These are phyloP conservation scores for Drosophila kambysellisi DNA, from an alignment of 2,888 invertebrate genomes.

Conservation along the genomic window DNA sequence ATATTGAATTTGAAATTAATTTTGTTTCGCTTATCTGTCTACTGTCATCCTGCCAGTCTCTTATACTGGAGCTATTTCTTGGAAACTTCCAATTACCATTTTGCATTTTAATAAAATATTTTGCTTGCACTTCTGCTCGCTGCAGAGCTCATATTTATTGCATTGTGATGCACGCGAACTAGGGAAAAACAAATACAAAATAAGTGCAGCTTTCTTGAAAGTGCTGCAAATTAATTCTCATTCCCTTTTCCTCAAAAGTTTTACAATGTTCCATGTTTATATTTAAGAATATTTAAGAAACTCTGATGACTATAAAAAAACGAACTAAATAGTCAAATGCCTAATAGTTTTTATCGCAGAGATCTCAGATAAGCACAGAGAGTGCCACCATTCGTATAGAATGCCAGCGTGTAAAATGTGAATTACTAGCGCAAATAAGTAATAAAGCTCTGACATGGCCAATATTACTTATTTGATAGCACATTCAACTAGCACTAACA, in stretches of 20 bases:
- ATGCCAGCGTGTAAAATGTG: neutral
- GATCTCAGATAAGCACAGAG: neutral
- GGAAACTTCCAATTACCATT: conserved; percentile 48
- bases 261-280: conserved; percentile 2
- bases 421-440: conserved; percentile 36
- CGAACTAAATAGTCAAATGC: neutral
- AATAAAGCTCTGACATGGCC: conserved; percentile 44
- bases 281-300: neutral
- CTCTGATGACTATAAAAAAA: conserved; percentile 9
- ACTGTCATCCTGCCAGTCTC: conserved; percentile 22
- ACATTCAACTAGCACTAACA: conserved; percentile 48
- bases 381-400: neutral
- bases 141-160: conserved; percentile 60
- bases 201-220: conserved; percentile 25
- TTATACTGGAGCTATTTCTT: conserved; percentile 17
- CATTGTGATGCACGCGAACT: conserved; percentile 47
- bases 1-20: conserved; percentile 60
- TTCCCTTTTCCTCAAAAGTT: conserved; percentile 25
- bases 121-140: conserved; percentile 5
- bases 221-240: conserved; percentile 59
- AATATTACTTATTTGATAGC: conserved; percentile 50
- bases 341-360: neutral
- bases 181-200: conserved; percentile 12
- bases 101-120: conserved; percentile 45
- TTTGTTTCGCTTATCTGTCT: conserved; percentile 58